These are phyloP conservation scores for Nephila pilipes DNA, from an alignment of 1,140 invertebrate species.

Conservation along the genomic window DNA sequence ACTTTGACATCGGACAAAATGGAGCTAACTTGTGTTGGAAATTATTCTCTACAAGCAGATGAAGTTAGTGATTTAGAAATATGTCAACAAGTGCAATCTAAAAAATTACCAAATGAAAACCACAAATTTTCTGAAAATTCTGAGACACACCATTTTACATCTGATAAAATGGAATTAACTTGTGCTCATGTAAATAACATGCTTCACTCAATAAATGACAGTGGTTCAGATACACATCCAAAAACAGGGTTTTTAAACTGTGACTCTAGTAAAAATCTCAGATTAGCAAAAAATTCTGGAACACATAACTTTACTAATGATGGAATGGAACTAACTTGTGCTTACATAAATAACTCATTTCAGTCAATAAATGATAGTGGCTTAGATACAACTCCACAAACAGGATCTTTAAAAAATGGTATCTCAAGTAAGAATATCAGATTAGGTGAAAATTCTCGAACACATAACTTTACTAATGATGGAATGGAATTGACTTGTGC, in stretches of 20 bases:
- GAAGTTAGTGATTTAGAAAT: no score
- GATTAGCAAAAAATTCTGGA: not conserved
- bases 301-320: not conserved
- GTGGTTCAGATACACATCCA: not conserved
- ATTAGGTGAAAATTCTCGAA: not conserved
- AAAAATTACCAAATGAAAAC: not conserved
- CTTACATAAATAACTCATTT: not conserved
- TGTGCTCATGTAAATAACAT: not conserved
- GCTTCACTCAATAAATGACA: not conserved
- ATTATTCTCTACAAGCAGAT: not conserved
- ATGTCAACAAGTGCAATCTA: no score
- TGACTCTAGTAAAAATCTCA: not conserved
- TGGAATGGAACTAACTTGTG: conserved; percentile 4
- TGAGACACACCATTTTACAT: not conserved
- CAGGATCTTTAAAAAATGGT: no score
- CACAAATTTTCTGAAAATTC: not conserved
- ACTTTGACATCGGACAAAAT: not conserved
- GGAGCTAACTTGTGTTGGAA: not conserved
- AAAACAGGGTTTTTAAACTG: not conserved
- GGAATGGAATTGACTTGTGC: not conserved
- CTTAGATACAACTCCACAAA: not conserved
- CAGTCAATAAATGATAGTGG: not conserved
- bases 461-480: not conserved
- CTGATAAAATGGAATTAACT: not conserved
- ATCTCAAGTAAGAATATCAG: not conserved